Conservation (phyloP, 1,140 invertebrate species). For the Meloidogyne floridensis region DNA sequence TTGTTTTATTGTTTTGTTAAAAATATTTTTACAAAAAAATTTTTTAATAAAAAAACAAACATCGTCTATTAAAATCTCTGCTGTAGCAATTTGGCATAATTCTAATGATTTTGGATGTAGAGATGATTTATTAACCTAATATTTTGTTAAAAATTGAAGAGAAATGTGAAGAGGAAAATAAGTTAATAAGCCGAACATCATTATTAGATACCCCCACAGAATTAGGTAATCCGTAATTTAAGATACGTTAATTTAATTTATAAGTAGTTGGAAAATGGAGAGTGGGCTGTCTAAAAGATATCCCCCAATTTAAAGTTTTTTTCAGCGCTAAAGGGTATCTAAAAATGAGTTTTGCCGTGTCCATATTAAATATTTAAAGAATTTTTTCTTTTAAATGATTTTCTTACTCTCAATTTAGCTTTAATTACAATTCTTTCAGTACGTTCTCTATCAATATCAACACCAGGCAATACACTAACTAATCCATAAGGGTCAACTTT, state of each 20-base stretch:
- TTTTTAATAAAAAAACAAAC: not conserved
- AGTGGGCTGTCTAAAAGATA: no score
- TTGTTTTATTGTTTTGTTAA: not conserved
- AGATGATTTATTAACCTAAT: constrained; percentile 8
- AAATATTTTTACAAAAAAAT: not conserved
- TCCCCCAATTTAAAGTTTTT: no score
- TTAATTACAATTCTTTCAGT: constrained; percentile 45
- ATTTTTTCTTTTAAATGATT: not conserved
- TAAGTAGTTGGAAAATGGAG: no score
- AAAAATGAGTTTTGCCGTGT: no score
- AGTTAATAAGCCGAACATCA: no score
- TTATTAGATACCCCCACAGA: no score
- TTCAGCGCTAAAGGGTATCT: no score
- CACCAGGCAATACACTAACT: constrained; percentile 43
- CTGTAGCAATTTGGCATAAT: constrained; percentile 50
- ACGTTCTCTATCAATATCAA: constrained; percentile 44
- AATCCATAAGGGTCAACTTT: constrained; percentile 42
- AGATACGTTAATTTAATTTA: no score
- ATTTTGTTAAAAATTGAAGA: no score
- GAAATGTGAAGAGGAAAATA: no score
- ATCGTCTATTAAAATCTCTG: constrained; percentile 46
- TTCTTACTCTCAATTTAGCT: constrained; percentile 35
- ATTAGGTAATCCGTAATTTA: no score
- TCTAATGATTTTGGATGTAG: constrained; percentile 51
- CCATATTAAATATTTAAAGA: no score